phyloP scores from a whole-genome alignment of 2,113 vertebrate genomes.

The Gymnarchus niloticus region DNA sequence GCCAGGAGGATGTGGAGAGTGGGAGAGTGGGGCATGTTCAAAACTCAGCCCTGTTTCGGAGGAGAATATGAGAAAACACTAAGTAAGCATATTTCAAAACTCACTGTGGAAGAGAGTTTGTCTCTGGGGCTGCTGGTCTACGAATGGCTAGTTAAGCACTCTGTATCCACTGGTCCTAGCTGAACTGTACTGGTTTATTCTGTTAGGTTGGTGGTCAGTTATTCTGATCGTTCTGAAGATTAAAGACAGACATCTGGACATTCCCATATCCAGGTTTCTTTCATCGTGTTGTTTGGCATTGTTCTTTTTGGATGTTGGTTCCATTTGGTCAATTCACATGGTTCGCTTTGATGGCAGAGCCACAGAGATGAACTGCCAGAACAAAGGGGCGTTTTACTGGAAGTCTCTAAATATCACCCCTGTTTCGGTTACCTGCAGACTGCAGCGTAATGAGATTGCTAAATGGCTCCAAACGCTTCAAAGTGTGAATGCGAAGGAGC shows the following conservation, averaged over 20 bases:
- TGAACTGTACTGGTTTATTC: background rate
- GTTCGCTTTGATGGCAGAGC: too few relatives aligned
- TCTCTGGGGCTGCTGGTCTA: background rate
- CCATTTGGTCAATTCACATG: too few relatives aligned
- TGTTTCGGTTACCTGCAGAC: slow-evolving; percentile 48
- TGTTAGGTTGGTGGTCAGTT: too few relatives aligned
- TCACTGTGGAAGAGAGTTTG: background rate
- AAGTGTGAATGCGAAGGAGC: slow-evolving; percentile 35
- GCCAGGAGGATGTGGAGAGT: background rate
- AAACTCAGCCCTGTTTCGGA: background rate
- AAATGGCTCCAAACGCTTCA: slow-evolving; percentile 50
- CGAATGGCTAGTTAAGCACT: background rate
- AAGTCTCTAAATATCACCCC: slow-evolving; percentile 27
- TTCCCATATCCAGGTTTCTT: background rate
- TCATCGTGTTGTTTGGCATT: background rate
- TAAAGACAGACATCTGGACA: background rate
- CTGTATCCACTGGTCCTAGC: too few relatives aligned
- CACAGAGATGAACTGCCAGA: background rate
- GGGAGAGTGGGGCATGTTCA: background rate
- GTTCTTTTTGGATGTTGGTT: background rate
- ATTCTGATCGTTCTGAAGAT: background rate
- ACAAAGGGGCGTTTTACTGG: background rate
- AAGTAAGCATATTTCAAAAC: background rate
- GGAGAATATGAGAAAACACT: background rate
- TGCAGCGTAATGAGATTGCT: slow-evolving; percentile 48